phyloP scores from a whole-genome alignment of 1,140 invertebrate genomes.

The Adelges cooleyi region DNA sequence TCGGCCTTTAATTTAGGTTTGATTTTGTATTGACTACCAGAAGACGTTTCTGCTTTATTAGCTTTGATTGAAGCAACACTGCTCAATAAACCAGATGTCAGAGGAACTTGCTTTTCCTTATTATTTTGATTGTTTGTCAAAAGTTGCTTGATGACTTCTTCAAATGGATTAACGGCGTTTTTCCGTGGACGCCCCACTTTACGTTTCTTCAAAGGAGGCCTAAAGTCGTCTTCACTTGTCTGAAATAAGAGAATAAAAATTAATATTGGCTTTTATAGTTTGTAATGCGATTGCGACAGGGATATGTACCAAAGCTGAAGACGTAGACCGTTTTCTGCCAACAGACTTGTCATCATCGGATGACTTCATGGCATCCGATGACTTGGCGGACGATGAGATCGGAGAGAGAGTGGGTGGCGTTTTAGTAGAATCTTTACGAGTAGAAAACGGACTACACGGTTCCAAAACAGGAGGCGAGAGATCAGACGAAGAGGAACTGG shows the following conservation, averaged over 20 bases:
- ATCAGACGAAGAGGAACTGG: constrained; percentile 16
- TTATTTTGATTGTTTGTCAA: neutral
- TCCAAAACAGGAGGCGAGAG: constrained; percentile 20
- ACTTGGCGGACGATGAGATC: neutral
- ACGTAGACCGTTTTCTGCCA: neutral
- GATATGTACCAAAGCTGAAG: neutral
- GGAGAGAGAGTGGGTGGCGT: constrained; percentile 15
- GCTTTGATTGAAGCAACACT: neutral
- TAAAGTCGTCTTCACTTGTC: constrained; percentile 13
- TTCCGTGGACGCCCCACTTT: constrained; percentile 23
- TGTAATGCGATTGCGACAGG: too few relatives aligned
- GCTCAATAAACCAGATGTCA: neutral
- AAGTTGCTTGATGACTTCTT: neutral
- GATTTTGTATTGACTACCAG: constrained; percentile 3
- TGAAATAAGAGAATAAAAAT: neutral
- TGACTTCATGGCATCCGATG: neutral
- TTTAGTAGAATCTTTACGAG: constrained; percentile 6
- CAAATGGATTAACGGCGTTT: neutral
- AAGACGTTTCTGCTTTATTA: neutral
- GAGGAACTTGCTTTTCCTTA: constrained; percentile 1
- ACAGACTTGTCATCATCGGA: neutral
- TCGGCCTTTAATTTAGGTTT: constrained; percentile 31
- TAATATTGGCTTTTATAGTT: too few relatives aligned
- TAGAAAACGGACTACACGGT: constrained; percentile 17
- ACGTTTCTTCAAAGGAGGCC: constrained; percentile 11